Evolutionary conservation across 2,797 vertebrate species (phyloP).

Genomic region (Geotrypetes seraphini): DNA sequence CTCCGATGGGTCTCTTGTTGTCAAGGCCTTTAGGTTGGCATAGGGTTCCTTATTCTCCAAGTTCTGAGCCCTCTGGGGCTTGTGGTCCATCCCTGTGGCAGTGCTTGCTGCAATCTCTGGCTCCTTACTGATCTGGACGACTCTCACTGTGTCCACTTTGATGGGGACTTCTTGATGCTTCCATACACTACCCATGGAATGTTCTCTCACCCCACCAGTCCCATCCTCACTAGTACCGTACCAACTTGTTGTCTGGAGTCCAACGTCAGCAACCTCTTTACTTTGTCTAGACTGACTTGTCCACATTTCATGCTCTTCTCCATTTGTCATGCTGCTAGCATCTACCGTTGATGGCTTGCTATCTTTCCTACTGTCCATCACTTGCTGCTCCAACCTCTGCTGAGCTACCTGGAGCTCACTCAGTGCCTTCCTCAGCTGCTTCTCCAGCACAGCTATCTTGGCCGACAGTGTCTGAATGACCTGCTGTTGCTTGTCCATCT

Average conservation of each 20-base stretch:
- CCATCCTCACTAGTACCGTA: constrained; percentile 49
- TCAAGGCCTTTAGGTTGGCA: constrained; percentile 13
- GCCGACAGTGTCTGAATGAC: constrained; percentile 56
- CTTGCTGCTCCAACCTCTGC: constrained; percentile 26
- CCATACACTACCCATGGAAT: constrained; percentile 35
- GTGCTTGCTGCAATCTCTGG: constrained; percentile 37
- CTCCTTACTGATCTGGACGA: constrained; percentile 31
- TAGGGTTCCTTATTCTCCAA: constrained; percentile 20
- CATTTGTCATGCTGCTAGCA: constrained; percentile 50
- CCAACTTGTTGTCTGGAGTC: constrained; percentile 41
- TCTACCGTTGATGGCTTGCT: constrained; percentile 31
- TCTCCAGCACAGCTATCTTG: constrained; percentile 68
- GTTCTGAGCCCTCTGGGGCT: constrained; percentile 28
- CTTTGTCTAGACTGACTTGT: constrained; percentile 12
- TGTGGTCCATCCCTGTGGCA: not conserved
- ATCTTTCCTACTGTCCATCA: constrained; percentile 3
- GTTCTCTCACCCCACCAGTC: constrained; percentile 64
- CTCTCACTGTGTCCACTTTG: constrained; percentile 17
- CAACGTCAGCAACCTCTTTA: constrained; percentile 44
- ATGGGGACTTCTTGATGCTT: not conserved
- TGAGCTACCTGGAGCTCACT: constrained; percentile 64
- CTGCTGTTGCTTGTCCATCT: constrained; percentile 32
- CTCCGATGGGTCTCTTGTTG: not conserved
- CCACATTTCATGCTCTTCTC: constrained; percentile 50
- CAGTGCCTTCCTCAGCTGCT: constrained; percentile 60